These are phyloP conservation scores for Melieria omissa DNA, from an alignment of 2,888 invertebrate species.

Conservation along the genomic window DNA sequence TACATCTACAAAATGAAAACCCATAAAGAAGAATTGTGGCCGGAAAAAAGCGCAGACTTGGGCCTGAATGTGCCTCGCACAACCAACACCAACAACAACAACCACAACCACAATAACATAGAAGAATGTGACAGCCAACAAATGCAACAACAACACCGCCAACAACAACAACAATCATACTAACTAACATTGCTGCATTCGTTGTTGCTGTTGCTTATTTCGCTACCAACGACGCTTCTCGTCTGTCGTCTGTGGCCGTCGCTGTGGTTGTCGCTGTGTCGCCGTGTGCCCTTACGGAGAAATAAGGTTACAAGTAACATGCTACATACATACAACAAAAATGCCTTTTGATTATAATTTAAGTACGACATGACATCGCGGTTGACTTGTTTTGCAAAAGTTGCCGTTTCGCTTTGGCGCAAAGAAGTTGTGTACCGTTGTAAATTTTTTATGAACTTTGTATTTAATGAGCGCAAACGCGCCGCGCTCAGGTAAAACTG, in stretches of 20 bases:
- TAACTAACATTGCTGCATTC: background rate
- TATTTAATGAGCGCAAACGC: constrained; percentile 31
- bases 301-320: constrained; percentile 32
- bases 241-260: constrained; percentile 1
- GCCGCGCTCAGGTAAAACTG: too few relatives aligned
- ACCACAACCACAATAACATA: too few relatives aligned
- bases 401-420: constrained; percentile 24
- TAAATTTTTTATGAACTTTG: constrained; percentile 33
- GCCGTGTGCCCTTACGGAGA: constrained; percentile 11
- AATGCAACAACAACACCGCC: background rate
- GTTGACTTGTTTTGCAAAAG: constrained; percentile 54
- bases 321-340: constrained; percentile 6
- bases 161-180: background rate
- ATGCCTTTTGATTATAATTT: constrained; percentile 59
- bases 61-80: too few relatives aligned
- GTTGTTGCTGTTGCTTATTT: background rate
- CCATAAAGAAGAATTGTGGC: too few relatives aligned
- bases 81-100: background rate
- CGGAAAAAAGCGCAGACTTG: too few relatives aligned
- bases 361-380: constrained; percentile 60
- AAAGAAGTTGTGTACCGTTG: constrained; percentile 3
- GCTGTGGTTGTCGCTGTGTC: constrained; percentile 1
- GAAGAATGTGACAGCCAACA: background rate
- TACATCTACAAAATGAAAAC: too few relatives aligned
- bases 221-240: background rate